Conservation (phyloP, 92 coral and sea anemone genomes). For the Blastomussa wellsi region DNA sequence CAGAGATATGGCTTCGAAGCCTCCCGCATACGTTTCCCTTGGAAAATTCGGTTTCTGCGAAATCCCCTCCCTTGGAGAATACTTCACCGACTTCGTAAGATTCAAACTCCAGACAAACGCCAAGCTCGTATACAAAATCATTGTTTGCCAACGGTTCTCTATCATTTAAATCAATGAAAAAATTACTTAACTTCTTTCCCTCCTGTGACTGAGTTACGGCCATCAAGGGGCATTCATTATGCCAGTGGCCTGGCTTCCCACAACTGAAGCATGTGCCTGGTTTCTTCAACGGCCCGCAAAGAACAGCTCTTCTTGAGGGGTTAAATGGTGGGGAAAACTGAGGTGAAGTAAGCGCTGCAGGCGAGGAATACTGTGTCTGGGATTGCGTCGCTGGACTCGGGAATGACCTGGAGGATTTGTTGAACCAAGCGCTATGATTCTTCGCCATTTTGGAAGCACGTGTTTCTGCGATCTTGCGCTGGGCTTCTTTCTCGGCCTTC, state of each 20-base stretch:
- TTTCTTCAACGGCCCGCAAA: no score
- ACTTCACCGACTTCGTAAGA: background rate
- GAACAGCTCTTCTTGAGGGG: no score
- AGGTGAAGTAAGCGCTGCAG: background rate
- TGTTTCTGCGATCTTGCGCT: conserved; percentile 49
- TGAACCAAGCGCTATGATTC: conserved; percentile 5
- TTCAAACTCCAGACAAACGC: background rate
- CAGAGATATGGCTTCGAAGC: conserved; percentile 22
- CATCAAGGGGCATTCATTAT: no score
- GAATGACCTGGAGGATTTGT: conserved; percentile 24
- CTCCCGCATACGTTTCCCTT: background rate
- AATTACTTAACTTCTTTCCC: no score
- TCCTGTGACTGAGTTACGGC: no score
- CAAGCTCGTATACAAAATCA: background rate
- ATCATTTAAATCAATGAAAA: background rate
- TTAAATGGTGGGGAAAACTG: no score
- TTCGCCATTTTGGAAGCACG: conserved; percentile 30
- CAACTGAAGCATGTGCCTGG: no score
- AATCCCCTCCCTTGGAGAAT: background rate
- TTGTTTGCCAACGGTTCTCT: background rate
- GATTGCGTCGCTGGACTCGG: conserved; percentile 12
- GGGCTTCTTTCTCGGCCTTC: conserved; percentile 62
- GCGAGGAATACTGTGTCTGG: conserved; percentile 17
- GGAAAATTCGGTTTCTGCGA: background rate
- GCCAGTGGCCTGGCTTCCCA: no score